Evolutionary conservation across 1,140 invertebrate genomes (phyloP).

Genomic region (Oedothorax gibbosus): DNA sequence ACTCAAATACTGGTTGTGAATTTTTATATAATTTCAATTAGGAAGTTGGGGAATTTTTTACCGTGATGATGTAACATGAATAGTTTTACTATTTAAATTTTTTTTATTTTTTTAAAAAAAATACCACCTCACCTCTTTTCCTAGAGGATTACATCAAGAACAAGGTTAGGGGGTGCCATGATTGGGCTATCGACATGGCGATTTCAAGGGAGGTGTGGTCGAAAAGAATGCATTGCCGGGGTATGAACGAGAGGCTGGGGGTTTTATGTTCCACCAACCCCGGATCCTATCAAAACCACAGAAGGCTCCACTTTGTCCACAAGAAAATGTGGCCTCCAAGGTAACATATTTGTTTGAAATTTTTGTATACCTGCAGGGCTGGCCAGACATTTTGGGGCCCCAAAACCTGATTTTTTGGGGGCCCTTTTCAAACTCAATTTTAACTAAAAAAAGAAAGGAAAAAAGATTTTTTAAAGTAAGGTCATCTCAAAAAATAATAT

Average conservation of each 20-base stretch:
- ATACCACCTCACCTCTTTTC: conserved; percentile 41
- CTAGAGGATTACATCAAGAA: conserved; percentile 65
- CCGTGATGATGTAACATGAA: too few species aligned
- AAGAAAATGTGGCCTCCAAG: conserved; percentile 59
- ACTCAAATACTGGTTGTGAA: too few species aligned
- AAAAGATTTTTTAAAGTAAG: too few species aligned
- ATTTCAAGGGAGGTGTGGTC: conserved; percentile 64
- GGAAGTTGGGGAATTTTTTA: too few species aligned
- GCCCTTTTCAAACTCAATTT: too few species aligned
- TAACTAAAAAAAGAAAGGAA: too few species aligned
- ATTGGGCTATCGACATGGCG: conserved; percentile 70
- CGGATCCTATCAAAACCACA: conserved; percentile 55
- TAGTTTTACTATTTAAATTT: too few species aligned
- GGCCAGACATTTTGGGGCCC: too few species aligned
- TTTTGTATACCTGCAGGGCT: not conserved
- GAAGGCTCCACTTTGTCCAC: conserved; percentile 54
- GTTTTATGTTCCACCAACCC: conserved; percentile 78
- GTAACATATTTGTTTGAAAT: not conserved
- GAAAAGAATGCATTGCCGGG: conserved; percentile 64
- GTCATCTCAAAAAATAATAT: too few species aligned
- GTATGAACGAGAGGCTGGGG: conserved; percentile 82
- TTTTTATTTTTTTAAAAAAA: too few species aligned
- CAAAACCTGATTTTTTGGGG: too few species aligned
- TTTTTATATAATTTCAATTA: too few species aligned
- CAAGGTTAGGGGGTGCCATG: conserved; percentile 69